These are phyloP conservation scores for Neodiprion lecontei DNA, from an alignment of 1,140 invertebrate genomes.

Conservation along the genomic window DNA sequence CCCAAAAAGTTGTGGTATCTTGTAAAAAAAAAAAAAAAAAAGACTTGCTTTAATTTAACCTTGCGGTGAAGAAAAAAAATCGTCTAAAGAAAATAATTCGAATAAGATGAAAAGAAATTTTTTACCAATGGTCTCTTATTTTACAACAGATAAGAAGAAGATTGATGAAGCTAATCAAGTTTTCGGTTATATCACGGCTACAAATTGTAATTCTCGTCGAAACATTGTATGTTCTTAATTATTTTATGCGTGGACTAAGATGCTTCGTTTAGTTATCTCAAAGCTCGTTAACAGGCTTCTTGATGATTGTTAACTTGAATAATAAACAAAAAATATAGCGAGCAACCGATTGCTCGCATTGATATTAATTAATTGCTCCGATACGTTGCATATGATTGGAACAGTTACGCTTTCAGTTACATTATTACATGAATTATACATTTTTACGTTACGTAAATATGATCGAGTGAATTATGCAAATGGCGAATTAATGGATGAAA, in stretches of 20 bases:
- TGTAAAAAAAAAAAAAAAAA: no score
- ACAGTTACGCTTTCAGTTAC: not conserved
- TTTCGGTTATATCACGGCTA: no score
- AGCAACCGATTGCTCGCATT: not conserved
- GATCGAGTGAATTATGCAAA: no score
- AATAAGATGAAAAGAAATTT: no score
- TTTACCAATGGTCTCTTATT: no score
- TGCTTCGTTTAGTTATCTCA: not conserved
- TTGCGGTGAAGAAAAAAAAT: no score
- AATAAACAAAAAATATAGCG: not conserved
- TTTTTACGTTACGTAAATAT: not conserved
- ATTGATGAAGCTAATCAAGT: no score
- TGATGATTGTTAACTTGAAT: not conserved
- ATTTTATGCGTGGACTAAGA: not conserved
- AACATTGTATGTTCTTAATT: not conserved
- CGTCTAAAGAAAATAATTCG: no score
- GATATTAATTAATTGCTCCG: not conserved
- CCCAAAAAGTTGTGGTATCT: no score
- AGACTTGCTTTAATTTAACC: no score
- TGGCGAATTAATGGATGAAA: no score
- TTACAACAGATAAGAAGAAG: no score
- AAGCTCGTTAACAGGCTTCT: not conserved
- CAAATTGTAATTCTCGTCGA: not conserved
- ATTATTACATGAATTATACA: not conserved
- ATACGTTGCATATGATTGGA: not conserved